Evolutionary conservation across 2,888 invertebrate genomes (phyloP), one percentile per base, ranked within the genome.

Genomic region (Sceliomorpha sp.): DNA sequence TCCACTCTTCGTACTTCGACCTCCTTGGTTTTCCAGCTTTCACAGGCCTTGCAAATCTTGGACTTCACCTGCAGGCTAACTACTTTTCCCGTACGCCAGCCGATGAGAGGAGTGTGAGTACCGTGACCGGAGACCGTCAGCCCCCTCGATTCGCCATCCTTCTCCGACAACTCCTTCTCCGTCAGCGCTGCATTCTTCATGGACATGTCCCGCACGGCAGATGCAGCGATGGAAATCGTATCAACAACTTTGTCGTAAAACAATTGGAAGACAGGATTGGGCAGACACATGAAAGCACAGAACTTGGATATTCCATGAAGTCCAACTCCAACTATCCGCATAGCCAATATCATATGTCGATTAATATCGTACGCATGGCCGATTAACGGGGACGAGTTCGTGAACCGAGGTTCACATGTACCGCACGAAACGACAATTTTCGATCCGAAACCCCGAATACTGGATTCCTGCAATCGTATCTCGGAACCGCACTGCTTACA

Each of bases 401-500:
- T 29, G 7, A 29, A 39, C 26, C 39, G 27, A 17, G 50, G 27
- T 13, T 55, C 63, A 60, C 70, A 76, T 13, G 56, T 69, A 24
- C 51, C 48, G 47, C 74, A 75, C 36, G 67, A 40, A 29, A 75
- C 59, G 48, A 55, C 64, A 72, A 32, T 58, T 70, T 39, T 63
- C 67, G 47, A 77, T 63, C 72, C 74, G 32, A 76, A 73, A 29
- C 70, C 72, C 9, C 70, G 72, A 15, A 68, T 60, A 13, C 67
- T 47, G 45, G 31, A 50, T 70, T 74, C 72, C 7, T 42, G 55
- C 34, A 77, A 74, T 58, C 36, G 58, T n/a, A 74, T 51, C 10
- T 74, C 45, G 12, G 71, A 75, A 37, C 62, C 44, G 48, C 72
- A 76, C 64, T 42, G 32, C 62, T 75, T 72, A 36, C 74, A 75